These are phyloP conservation scores for Helogale parvula DNA, from an alignment of 2,113 vertebrate species.

Conservation along the genomic window DNA sequence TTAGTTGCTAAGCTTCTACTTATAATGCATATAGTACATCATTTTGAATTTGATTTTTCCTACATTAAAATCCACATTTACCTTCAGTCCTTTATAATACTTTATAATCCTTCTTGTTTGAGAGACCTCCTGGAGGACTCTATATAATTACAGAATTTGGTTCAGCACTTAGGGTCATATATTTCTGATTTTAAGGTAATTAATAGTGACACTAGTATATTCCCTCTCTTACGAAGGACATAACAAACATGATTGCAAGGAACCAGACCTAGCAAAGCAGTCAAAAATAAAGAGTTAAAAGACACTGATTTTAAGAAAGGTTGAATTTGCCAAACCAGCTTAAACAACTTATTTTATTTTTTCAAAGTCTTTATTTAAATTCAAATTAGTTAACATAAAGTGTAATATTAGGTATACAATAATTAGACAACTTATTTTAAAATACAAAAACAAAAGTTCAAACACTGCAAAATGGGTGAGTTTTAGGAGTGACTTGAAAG, in stretches of 20 bases:
- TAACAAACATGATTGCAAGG: background rate
- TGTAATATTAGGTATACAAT: background rate
- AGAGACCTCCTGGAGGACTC: background rate
- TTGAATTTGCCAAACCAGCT: background rate
- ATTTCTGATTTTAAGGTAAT: slow-evolving; percentile 1
- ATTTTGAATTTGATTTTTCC: slow-evolving; percentile 54
- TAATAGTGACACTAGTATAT: background rate
- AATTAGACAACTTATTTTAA: background rate
- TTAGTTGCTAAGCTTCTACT: slow-evolving; percentile 59
- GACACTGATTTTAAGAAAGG: background rate
- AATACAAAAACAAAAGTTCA: background rate
- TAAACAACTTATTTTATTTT: background rate
- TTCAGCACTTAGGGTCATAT: background rate
- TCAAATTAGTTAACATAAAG: background rate
- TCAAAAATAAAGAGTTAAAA: background rate
- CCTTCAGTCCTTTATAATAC: background rate
- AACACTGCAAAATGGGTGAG: background rate
- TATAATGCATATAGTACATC: slow-evolving; percentile 49
- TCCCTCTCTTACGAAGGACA: background rate
- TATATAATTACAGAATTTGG: background rate
- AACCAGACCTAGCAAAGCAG: background rate
- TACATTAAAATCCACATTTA: slow-evolving; percentile 57
- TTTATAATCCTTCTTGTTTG: slow-evolving; percentile 9
- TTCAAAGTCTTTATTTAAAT: background rate
- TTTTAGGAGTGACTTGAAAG: background rate